A percentile compares a stretch with the other conserved stretches of the same genome.
These are phyloP conservation scores for Homarus americanus DNA, from an alignment of 1,140 invertebrate genomes.

Conservation along the genomic window DNA sequence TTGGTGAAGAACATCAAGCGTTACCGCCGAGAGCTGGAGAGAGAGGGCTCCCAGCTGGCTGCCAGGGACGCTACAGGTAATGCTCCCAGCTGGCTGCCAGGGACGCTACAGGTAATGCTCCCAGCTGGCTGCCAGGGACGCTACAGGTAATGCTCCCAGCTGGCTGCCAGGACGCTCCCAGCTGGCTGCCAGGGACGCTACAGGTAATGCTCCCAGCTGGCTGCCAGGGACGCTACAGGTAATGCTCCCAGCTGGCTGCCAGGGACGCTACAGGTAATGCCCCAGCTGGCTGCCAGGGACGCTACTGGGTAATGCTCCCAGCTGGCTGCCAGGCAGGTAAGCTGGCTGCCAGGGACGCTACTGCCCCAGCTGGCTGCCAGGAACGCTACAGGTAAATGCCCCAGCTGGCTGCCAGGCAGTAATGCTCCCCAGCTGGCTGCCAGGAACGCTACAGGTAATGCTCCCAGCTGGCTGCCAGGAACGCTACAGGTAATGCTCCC, in stretches of 20 bases:
- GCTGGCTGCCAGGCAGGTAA: neutral
- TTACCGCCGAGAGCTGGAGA: constrained; percentile 93
- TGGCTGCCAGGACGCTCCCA: constrained; percentile 83
- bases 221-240: constrained; percentile 78
- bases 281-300: constrained; percentile 8
- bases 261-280: neutral
- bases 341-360: no score
- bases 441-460: constrained; percentile 83
- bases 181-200: constrained; percentile 87
- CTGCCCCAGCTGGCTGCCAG: constrained; percentile 88
- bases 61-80: constrained; percentile 85
- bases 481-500: constrained; percentile 80
- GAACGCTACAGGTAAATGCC: constrained; percentile 81
- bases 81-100: constrained; percentile 76
- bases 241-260: constrained; percentile 77
- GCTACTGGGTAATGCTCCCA: neutral
- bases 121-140: constrained; percentile 88
- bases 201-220: constrained; percentile 80
- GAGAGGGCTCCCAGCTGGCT: constrained; percentile 91
- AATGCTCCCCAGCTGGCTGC: constrained; percentile 87
- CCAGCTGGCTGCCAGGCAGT: constrained; percentile 77
- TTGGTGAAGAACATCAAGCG: constrained; percentile 97
- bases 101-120: constrained; percentile 86
- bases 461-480: constrained; percentile 87
- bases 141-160: constrained; percentile 80